A percentile compares a stretch with the other conserved stretches of the same genome.
Conservation (phyloP, 1,140 invertebrate genomes). For the Hirudo medicinalis region DNA sequence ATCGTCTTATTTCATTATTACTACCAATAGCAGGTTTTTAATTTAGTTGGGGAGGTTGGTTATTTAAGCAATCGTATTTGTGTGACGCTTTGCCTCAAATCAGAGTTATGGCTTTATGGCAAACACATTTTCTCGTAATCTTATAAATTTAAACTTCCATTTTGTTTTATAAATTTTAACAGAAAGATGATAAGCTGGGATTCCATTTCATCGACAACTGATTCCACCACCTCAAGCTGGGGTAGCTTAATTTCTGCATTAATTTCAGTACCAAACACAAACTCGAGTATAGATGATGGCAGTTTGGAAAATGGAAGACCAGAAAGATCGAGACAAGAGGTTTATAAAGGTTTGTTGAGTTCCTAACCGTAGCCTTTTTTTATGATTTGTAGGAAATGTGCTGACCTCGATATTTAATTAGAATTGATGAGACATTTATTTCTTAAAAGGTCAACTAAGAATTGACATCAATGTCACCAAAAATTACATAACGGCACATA, state of each 20-base stretch:
- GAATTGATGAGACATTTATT: too few relatives aligned
- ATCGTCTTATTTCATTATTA: too few relatives aligned
- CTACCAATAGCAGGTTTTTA: too few relatives aligned
- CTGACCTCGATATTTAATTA: too few relatives aligned
- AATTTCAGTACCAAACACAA: background rate
- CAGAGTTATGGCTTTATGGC: background rate
- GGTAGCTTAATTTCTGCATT: background rate
- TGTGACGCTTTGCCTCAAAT: too few relatives aligned
- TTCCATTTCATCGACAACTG: background rate
- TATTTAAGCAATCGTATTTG: too few relatives aligned
- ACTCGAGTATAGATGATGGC: background rate
- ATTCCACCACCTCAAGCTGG: background rate
- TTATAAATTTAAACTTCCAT: background rate
- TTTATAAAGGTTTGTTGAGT: conserved; percentile 6
- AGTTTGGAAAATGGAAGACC: background rate
- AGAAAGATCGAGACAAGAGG: background rate
- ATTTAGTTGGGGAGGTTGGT: too few relatives aligned
- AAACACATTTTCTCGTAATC: background rate
- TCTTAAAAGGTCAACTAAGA: background rate
- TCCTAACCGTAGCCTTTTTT: too few relatives aligned
- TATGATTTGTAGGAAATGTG: too few relatives aligned
- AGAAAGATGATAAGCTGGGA: background rate
- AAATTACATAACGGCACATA: background rate
- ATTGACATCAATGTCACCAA: background rate
- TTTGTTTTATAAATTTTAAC: background rate